Percentiles rank a stretch among this genome's conserved stretches.
Evolutionary conservation across 2,888 invertebrate species (phyloP).

Genomic region (Mimachlamys varia): DNA sequence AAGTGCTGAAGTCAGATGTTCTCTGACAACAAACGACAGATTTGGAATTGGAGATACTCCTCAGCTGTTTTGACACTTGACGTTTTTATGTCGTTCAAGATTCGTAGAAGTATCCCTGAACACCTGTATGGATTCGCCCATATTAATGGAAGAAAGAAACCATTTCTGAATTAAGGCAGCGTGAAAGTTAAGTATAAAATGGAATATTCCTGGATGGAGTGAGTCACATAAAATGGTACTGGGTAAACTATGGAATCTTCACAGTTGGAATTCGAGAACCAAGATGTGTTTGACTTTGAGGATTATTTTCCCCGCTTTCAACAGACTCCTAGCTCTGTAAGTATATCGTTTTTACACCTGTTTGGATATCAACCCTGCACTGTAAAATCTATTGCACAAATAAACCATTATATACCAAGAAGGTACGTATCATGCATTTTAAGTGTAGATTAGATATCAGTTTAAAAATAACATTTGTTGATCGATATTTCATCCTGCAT

Average conservation of each 20-base stretch:
- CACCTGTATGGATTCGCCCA: background rate
- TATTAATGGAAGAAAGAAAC: background rate
- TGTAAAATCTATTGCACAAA: too few species aligned
- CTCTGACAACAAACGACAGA: background rate
- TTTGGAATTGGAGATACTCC: background rate
- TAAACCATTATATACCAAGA: too few species aligned
- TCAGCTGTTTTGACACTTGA: slow-evolving; percentile 12
- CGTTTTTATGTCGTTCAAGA: background rate
- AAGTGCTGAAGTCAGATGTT: background rate
- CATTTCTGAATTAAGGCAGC: background rate
- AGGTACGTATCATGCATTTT: too few species aligned
- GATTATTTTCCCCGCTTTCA: slow-evolving; percentile 10
- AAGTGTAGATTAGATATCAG: too few species aligned
- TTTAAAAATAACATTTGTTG: too few species aligned
- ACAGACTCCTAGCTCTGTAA: slow-evolving; percentile 8
- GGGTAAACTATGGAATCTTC: background rate
- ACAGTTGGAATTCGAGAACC: slow-evolving; percentile 6
- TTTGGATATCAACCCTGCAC: too few species aligned
- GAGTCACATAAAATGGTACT: slow-evolving; percentile 31
- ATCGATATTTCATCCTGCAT: too few species aligned
- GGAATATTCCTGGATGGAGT: background rate
- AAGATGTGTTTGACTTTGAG: slow-evolving; percentile 17
- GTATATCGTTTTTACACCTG: background rate
- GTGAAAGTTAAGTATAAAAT: background rate
- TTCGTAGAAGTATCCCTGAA: background rate